phyloP scores from a whole-genome alignment of 2,888 invertebrate genomes.

The Cataglyphis altisquamis region DNA sequence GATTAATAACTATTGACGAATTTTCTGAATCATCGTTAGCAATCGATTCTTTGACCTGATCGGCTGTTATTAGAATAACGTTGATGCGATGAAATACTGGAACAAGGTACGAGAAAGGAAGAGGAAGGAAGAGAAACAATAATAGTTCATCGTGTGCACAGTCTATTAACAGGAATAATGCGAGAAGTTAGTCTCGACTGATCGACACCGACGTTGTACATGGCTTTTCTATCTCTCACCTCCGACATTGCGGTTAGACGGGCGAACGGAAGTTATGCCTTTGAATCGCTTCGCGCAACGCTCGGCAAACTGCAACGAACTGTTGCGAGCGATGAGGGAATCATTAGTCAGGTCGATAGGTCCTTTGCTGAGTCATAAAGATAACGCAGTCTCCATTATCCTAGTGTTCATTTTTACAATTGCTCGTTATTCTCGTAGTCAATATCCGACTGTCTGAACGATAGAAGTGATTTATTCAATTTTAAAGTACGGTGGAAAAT shows the following conservation, averaged over 20 bases:
- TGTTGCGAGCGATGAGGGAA: constrained; percentile 73
- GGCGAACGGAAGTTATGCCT: constrained; percentile 79
- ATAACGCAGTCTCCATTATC: constrained; percentile 36
- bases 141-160: constrained; percentile 58
- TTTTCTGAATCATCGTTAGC: background rate
- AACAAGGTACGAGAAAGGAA: constrained; percentile 9
- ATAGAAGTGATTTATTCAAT: background rate
- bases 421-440: constrained; percentile 1
- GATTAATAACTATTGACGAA: background rate
- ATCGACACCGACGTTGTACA: constrained; percentile 71
- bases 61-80: background rate
- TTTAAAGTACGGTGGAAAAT: background rate
- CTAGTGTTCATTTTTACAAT: constrained; percentile 35
- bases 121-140: constrained; percentile 62
- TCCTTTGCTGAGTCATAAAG: constrained; percentile 58
- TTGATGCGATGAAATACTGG: constrained; percentile 1
- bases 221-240: constrained; percentile 63
- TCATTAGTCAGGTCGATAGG: constrained; percentile 67
- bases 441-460: background rate
- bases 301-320: constrained; percentile 70
- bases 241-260: constrained; percentile 73
- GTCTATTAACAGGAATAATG: constrained; percentile 76
- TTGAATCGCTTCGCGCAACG: constrained; percentile 78
- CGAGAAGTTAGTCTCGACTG: constrained; percentile 74
- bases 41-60: background rate